Evolutionary conservation across 1,140 invertebrate genomes (phyloP).

Genomic region (Phymastichus coffea): DNA sequence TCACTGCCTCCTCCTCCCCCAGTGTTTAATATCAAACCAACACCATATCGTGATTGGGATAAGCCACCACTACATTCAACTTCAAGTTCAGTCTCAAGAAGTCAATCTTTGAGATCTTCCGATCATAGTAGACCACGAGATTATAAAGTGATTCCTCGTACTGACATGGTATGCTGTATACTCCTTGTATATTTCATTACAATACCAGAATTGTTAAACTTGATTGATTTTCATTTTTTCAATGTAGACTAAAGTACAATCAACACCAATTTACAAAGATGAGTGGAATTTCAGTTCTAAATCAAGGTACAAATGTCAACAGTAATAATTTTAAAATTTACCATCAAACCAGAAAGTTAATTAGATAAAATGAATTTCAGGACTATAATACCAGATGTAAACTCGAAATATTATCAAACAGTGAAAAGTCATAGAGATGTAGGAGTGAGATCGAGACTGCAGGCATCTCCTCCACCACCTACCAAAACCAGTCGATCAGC

Average conservation of each 20-base stretch:
- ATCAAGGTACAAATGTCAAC: conserved; percentile 36
- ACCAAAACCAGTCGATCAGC: conserved; percentile 51
- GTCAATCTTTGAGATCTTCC: conserved; percentile 31
- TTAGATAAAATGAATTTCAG: too few species aligned
- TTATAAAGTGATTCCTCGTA: conserved; percentile 43
- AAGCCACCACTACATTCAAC: conserved; percentile 31
- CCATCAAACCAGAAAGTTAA: neutral
- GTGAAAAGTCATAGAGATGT: conserved; percentile 43
- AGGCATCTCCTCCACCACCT: conserved; percentile 51
- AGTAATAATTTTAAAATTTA: neutral
- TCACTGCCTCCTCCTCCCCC: conserved; percentile 50
- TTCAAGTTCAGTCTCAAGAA: conserved; percentile 32
- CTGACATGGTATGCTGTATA: conserved; percentile 36
- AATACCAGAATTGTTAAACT: conserved; percentile 7
- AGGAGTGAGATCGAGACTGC: conserved; percentile 55
- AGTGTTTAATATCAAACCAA: conserved; percentile 47
- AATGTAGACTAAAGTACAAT: conserved; percentile 35
- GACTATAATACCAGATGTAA: conserved; percentile 46
- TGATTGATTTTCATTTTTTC: neutral
- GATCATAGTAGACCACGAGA: conserved; percentile 43
- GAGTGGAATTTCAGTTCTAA: conserved; percentile 48
- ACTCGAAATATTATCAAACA: conserved; percentile 50
- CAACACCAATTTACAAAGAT: conserved; percentile 39
- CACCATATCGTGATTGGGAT: conserved; percentile 47
- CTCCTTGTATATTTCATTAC: neutral